Percentiles rank a stretch among this genome's conserved stretches.
phyloP scores from a whole-genome alignment of 2,113 vertebrate genomes.

The Gymnobelideus leadbeateri region DNA sequence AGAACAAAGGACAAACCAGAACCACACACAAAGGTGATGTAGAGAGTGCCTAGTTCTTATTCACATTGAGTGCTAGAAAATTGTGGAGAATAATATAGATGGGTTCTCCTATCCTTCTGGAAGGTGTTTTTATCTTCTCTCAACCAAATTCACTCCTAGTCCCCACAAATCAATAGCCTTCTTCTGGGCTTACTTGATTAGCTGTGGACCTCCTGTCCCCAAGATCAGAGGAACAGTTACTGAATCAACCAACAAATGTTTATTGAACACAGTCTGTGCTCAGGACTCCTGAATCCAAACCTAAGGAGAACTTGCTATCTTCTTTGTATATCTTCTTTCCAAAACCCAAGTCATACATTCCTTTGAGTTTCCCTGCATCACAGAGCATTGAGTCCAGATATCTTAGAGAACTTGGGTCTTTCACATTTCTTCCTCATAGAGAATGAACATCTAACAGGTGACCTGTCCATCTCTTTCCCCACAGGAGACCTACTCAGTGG shows the following conservation, averaged over 20 bases:
- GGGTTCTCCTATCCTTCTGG: not conserved
- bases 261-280: not conserved
- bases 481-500: conserved; percentile 85
- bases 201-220: not conserved
- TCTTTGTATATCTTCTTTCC: not conserved
- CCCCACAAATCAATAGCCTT: not conserved
- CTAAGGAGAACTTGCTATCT: not conserved
- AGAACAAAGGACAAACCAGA: no score
- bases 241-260: not conserved
- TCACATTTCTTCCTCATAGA: not conserved
- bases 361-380: not conserved
- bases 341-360: not conserved
- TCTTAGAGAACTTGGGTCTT: not conserved
- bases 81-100: not conserved
- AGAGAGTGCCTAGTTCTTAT: not conserved
- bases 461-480: conserved; percentile 3
- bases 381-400: not conserved
- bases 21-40: not conserved
- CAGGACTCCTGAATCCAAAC: not conserved
- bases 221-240: not conserved
- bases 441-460: not conserved
- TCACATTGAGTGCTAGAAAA: not conserved
- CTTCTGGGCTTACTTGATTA: not conserved
- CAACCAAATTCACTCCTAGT: not conserved
- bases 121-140: not conserved